These are phyloP conservation scores for Galagoides demidoff DNA, from an alignment of 2,797 vertebrate genomes.

Conservation along the genomic window DNA sequence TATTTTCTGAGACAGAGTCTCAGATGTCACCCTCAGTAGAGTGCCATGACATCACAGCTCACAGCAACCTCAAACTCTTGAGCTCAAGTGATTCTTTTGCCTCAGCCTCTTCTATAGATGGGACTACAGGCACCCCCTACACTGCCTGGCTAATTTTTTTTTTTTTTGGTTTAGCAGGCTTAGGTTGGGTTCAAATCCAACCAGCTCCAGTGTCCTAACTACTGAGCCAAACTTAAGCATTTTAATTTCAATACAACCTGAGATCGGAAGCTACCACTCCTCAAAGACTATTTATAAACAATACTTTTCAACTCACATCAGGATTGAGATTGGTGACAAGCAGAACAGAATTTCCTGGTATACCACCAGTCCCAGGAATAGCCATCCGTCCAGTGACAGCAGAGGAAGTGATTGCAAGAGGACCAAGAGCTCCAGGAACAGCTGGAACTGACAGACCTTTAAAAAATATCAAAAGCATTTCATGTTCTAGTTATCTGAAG, in stretches of 20 bases:
- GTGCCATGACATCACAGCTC: too few species aligned
- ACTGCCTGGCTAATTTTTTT: too few species aligned
- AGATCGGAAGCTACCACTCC: neutral
- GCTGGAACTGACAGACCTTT: slow-evolving; percentile 87
- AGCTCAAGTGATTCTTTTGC: too few species aligned
- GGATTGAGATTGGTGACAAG: slow-evolving; percentile 93
- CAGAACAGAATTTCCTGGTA: slow-evolving; percentile 88
- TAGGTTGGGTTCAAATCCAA: too few species aligned
- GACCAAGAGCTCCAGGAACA: slow-evolving; percentile 86
- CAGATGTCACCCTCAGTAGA: too few species aligned
- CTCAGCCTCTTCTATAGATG: too few species aligned
- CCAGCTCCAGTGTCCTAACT: too few species aligned
- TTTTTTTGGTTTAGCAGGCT: too few species aligned
- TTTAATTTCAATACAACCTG: slow-evolving; percentile 27
- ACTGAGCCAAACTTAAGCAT: neutral
- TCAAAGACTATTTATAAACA: slow-evolving; percentile 52
- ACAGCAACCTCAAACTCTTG: too few species aligned
- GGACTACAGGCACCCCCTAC: too few species aligned
- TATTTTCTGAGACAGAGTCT: too few species aligned
- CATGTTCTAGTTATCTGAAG: slow-evolving; percentile 48
- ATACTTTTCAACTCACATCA: slow-evolving; percentile 88
- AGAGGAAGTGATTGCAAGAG: slow-evolving; percentile 83
- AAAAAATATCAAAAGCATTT: slow-evolving; percentile 71
- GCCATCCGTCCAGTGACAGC: slow-evolving; percentile 84
- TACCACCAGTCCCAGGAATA: slow-evolving; percentile 80